Evolutionary conservation across 2,113 vertebrate species (phyloP).

Genomic region (Polypterus senegalus): DNA sequence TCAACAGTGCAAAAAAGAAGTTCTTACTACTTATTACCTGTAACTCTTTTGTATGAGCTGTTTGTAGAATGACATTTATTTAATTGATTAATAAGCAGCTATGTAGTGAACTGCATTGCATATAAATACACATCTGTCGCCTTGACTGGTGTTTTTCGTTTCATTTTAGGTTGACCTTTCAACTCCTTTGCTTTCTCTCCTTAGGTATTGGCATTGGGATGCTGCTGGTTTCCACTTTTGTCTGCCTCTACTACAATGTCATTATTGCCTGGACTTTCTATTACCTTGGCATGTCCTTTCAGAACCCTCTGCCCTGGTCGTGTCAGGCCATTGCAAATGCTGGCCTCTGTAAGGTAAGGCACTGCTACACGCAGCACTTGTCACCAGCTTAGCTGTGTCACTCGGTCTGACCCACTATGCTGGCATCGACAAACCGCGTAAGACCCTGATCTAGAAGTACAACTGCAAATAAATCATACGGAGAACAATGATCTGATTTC

Average conservation of each 20-base stretch:
- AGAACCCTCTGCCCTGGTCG: conserved; percentile 63
- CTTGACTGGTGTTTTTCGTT: background rate
- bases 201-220: conserved; percentile 67
- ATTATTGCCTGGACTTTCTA: conserved; percentile 69
- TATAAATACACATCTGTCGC: background rate
- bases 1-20: too few species aligned
- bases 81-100: too few species aligned
- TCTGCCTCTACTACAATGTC: conserved; percentile 67
- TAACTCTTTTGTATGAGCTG: too few species aligned
- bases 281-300: conserved; percentile 61
- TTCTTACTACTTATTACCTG: too few species aligned
- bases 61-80: too few species aligned
- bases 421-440: too few species aligned
- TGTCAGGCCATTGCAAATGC: conserved; percentile 45
- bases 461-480: too few species aligned
- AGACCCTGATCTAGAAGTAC: too few species aligned
- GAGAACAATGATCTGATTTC: background rate
- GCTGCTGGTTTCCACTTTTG: conserved; percentile 56
- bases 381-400: too few species aligned
- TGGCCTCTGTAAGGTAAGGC: conserved; percentile 34
- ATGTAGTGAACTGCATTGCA: too few species aligned
- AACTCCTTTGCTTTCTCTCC: conserved; percentile 4
- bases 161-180: background rate
- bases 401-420: too few species aligned
- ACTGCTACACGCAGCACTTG: background rate